Evolutionary conservation across 2,113 vertebrate genomes (phyloP).

Genomic region (Siphamia tubifer): DNA sequence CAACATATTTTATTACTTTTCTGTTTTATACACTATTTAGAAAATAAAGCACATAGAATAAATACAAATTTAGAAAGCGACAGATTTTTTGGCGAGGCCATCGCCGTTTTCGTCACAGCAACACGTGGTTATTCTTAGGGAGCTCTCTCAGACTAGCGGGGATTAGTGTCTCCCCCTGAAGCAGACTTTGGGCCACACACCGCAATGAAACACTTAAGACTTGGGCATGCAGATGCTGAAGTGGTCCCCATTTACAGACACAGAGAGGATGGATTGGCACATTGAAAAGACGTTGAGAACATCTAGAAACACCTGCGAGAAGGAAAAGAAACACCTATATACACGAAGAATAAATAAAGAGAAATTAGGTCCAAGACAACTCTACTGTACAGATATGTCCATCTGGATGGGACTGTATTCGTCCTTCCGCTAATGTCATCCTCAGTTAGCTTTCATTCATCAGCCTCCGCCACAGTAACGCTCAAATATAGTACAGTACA

Average conservation of each 20-base stretch:
- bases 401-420: constrained; percentile 12
- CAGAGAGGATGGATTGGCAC: constrained; percentile 71
- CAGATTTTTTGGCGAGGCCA: constrained; percentile 20
- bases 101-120: constrained; percentile 61
- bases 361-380: constrained; percentile 62
- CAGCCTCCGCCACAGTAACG: constrained; percentile 21
- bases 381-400: constrained; percentile 61
- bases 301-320: constrained; percentile 69
- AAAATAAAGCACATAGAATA: constrained; percentile 83
- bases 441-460: background rate
- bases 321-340: constrained; percentile 60
- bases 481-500: constrained; percentile 66
- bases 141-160: constrained; percentile 50
- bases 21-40: constrained; percentile 75
- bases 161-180: constrained; percentile 43
- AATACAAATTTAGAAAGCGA: constrained; percentile 83
- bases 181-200: constrained; percentile 68
- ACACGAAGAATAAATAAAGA: constrained; percentile 73
- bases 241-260: constrained; percentile 63
- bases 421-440: background rate
- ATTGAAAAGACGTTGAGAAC: constrained; percentile 68
- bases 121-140: constrained; percentile 54
- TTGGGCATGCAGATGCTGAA: constrained; percentile 79
- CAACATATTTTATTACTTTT: constrained; percentile 74
- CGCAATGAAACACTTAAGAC: constrained; percentile 73